Percentiles rank a stretch among this genome's conserved stretches.
Evolutionary conservation across 2,797 vertebrate genomes (phyloP).

Genomic region (Acrossocheilus fasciatus): DNA sequence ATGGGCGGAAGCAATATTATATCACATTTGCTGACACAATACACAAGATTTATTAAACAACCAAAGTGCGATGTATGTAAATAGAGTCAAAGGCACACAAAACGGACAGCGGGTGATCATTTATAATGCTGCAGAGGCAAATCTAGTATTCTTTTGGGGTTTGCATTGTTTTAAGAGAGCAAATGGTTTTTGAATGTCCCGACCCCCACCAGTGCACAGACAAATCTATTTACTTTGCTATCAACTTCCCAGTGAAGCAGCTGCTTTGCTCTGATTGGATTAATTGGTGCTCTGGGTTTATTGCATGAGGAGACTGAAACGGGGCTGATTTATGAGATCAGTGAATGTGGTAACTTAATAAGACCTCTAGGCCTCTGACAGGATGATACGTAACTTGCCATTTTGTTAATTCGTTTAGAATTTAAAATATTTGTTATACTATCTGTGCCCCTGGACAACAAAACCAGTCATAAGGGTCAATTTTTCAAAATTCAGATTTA

Average conservation of each 20-base stretch:
- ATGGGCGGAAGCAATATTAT: neutral
- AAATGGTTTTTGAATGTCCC: slow-evolving; percentile 37
- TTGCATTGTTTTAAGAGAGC: slow-evolving; percentile 21
- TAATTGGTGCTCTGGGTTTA: slow-evolving; percentile 70
- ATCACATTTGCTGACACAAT: slow-evolving; percentile 15
- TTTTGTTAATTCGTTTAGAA: slow-evolving; percentile 20
- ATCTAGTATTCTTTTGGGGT: slow-evolving; percentile 29
- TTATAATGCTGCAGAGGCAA: neutral
- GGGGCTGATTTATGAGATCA: slow-evolving; percentile 57
- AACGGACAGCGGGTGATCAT: neutral
- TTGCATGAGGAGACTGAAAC: slow-evolving; percentile 49
- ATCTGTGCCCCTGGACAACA: too few species aligned
- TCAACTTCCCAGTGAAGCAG: slow-evolving; percentile 64
- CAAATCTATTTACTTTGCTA: slow-evolving; percentile 70
- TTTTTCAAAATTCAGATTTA: too few species aligned
- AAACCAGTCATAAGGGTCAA: too few species aligned
- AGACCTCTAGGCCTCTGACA: slow-evolving; percentile 27
- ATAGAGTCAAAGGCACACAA: neutral
- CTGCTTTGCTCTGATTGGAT: slow-evolving; percentile 72
- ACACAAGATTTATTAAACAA: slow-evolving; percentile 20
- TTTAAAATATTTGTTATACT: neutral
- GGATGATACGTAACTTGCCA: slow-evolving; percentile 24
- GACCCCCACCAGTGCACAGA: slow-evolving; percentile 41
- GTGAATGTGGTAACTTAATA: slow-evolving; percentile 34
- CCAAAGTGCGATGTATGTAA: neutral